phyloP scores from a whole-genome alignment of 2,797 vertebrate genomes.

The Microtus agrestis region DNA sequence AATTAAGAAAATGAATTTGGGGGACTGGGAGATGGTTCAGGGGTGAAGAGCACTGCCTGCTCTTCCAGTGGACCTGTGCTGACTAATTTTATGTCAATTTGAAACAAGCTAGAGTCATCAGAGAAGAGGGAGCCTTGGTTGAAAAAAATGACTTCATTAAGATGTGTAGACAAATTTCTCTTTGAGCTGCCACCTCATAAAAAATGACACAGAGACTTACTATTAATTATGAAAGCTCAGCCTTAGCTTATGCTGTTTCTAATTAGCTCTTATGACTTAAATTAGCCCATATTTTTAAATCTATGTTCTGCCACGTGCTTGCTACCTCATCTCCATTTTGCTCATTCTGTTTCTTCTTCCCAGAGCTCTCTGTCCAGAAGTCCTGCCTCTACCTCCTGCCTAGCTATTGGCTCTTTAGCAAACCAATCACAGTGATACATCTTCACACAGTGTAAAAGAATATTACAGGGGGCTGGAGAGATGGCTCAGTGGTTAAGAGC shows the following conservation, averaged over 20 bases:
- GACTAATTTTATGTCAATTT: neutral
- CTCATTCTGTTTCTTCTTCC: neutral
- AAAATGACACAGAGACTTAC: neutral
- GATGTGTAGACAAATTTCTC: neutral
- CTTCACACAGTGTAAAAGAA: neutral
- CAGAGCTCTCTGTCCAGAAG: neutral
- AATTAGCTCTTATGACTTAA: neutral
- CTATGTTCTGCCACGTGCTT: neutral
- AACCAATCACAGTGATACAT: neutral
- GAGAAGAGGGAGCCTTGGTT: neutral
- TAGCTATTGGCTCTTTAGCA: neutral
- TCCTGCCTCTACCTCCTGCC: neutral
- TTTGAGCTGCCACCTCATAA: neutral
- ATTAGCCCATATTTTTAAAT: neutral
- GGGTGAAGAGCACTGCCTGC: too few relatives aligned
- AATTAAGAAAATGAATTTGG: conserved; percentile 31
- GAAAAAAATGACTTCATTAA: neutral
- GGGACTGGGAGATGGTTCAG: neutral
- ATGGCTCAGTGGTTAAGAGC: too few relatives aligned
- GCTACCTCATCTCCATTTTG: neutral
- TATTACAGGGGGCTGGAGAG: too few relatives aligned
- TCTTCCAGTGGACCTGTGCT: neutral
- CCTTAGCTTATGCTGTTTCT: neutral
- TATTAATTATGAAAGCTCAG: neutral
- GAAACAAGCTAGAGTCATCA: neutral